Percentiles rank a stretch among this genome's conserved stretches.
phyloP scores from a whole-genome alignment of 2,797 vertebrate species.

The Loris lydekkerianus region DNA sequence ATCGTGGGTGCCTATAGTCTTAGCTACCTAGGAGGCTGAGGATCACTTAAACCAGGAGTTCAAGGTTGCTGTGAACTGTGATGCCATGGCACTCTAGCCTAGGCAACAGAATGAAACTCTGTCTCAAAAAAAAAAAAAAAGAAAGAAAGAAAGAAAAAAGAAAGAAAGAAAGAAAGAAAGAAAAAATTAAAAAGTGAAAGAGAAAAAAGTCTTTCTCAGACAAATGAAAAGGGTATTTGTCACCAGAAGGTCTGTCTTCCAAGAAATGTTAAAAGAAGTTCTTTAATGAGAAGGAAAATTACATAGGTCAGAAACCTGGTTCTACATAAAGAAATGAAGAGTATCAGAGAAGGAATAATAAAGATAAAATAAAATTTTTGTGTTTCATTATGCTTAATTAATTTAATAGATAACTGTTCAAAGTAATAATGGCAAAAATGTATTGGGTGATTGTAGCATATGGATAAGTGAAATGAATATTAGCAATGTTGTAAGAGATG shows the following conservation, averaged over 20 bases:
- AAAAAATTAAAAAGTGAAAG: neutral
- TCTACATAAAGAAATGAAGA: neutral
- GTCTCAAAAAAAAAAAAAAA: too few species aligned
- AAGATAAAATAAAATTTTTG: conserved; percentile 11
- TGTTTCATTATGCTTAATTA: conserved; percentile 33
- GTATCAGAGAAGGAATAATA: neutral
- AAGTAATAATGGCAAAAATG: neutral
- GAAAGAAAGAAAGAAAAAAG: too few species aligned
- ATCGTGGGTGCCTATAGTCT: too few species aligned
- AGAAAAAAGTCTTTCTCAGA: neutral
- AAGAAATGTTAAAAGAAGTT: conserved; percentile 15
- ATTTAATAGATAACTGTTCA: neutral
- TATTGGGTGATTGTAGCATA: neutral
- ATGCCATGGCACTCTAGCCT: too few species aligned
- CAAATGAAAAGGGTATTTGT: neutral
- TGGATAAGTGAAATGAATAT: neutral
- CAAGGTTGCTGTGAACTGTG: too few species aligned
- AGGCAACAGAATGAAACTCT: too few species aligned
- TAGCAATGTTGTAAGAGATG: neutral
- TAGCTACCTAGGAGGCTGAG: too few species aligned
- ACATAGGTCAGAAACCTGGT: neutral
- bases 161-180: too few species aligned
- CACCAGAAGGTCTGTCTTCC: neutral
- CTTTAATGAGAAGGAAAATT: neutral
- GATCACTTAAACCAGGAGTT: too few species aligned